These are phyloP conservation scores for Heterocephalus glaber DNA, from an alignment of 2,113 vertebrate genomes.

Conservation along the genomic window DNA sequence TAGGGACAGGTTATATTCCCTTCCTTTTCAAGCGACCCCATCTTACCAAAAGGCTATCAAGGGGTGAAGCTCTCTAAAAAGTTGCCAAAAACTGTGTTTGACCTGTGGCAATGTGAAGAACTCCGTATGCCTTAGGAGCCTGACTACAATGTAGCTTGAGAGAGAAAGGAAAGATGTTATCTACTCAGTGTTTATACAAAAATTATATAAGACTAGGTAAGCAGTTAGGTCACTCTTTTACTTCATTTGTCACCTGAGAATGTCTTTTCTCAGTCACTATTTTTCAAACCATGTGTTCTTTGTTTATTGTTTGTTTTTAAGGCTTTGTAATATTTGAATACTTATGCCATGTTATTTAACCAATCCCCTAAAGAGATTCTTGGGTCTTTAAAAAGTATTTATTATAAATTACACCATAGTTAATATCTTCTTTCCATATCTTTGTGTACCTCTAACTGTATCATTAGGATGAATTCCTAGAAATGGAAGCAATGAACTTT, in stretches of 20 bases:
- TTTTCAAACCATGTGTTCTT: not conserved
- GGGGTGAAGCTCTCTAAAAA: not conserved
- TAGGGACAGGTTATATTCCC: not conserved
- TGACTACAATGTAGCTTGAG: not conserved
- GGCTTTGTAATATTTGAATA: not conserved
- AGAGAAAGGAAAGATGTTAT: not conserved
- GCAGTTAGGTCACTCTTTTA: not conserved
- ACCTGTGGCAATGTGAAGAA: not conserved
- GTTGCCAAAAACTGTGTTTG: slow-evolving; percentile 15
- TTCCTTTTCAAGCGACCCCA: slow-evolving; percentile 15
- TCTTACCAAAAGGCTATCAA: slow-evolving; percentile 36
- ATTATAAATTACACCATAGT: not conserved
- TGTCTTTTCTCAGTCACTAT: not conserved
- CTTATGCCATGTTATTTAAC: not conserved
- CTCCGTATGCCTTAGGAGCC: not conserved
- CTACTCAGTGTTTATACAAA: not conserved
- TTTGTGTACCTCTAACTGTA: not conserved
- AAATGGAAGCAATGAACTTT: not conserved
- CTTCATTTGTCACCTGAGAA: not conserved
- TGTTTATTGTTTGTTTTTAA: not conserved
- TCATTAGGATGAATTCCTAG: slow-evolving; percentile 4
- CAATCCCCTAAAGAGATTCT: not conserved
- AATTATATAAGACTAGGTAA: not conserved
- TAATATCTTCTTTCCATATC: not conserved
- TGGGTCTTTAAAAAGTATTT: not conserved